A percentile compares a stretch with the other conserved stretches of the same genome.
Conservation (phyloP, 2,888 invertebrate species). For the Cordylochernes scorpioides region DNA sequence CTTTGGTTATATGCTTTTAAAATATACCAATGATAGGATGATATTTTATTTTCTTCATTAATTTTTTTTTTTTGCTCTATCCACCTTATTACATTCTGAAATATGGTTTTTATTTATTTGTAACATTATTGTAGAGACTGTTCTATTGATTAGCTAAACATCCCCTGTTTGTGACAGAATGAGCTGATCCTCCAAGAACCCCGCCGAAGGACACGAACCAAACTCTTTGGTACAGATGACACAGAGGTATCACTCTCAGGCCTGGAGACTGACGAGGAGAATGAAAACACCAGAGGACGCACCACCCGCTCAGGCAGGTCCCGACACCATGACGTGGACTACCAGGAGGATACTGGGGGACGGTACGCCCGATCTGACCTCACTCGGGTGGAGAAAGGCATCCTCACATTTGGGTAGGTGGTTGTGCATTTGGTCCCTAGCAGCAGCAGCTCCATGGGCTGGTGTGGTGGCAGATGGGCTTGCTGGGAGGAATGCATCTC, state of each 20-base stretch:
- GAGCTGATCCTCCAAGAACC: slow-evolving; percentile 88
- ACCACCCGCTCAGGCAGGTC: slow-evolving; percentile 35
- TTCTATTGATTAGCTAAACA: no score
- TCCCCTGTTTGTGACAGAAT: slow-evolving; percentile 32
- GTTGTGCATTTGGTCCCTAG: no score
- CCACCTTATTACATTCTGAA: no score
- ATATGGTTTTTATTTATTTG: no score
- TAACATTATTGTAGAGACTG: no score
- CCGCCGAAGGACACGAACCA: slow-evolving; percentile 71
- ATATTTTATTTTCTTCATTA: no score
- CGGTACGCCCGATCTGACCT: slow-evolving; percentile 85
- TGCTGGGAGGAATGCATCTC: slow-evolving; percentile 82
- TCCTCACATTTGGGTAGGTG: slow-evolving; percentile 70
- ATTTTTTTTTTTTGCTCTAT: no score
- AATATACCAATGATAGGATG: no score
- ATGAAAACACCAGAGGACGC: slow-evolving; percentile 35
- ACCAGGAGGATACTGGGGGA: slow-evolving; percentile 40
- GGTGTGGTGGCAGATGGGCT: slow-evolving; percentile 50
- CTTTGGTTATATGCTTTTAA: no score
- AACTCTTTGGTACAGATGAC: slow-evolving; percentile 83
- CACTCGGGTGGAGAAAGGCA: slow-evolving; percentile 84
- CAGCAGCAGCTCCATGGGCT: no score
- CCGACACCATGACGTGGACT: slow-evolving; percentile 18
- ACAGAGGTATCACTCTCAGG: slow-evolving; percentile 69
- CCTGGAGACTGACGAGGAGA: slow-evolving; percentile 63